These are phyloP conservation scores for Osmerus eperlanus DNA, from an alignment of 2,113 vertebrate genomes.

Conservation along the genomic window DNA sequence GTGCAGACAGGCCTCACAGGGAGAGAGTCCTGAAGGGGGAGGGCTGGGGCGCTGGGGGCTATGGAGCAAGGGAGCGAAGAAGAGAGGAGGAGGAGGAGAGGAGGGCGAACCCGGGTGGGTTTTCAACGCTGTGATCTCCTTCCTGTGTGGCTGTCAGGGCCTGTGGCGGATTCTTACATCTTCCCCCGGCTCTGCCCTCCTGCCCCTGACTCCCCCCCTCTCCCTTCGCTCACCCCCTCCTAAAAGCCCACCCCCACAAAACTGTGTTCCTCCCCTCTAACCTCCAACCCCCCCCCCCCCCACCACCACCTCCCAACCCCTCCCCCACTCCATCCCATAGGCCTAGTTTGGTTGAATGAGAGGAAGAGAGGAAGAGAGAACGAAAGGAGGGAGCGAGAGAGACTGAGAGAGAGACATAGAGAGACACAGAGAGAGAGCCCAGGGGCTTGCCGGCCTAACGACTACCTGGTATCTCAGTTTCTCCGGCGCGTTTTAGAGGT, in stretches of 20 bases:
- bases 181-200: slow-evolving; percentile 63
- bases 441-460: too few species aligned
- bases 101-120: slow-evolving; percentile 52
- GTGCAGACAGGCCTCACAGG: slow-evolving; percentile 49
- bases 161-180: slow-evolving; percentile 69
- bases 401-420: too few species aligned
- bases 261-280: slow-evolving; percentile 45
- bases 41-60: slow-evolving; percentile 27
- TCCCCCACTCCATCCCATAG: slow-evolving; percentile 40
- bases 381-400: too few species aligned
- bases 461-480: too few species aligned
- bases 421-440: too few species aligned
- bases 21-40: slow-evolving; percentile 28
- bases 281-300: slow-evolving; percentile 48
- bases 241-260: slow-evolving; percentile 54
- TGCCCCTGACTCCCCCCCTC: slow-evolving; percentile 46
- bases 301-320: slow-evolving; percentile 23
- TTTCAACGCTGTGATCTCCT: slow-evolving; percentile 66
- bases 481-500: too few species aligned
- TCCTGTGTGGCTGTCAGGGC: slow-evolving; percentile 72
- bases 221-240: slow-evolving; percentile 36
- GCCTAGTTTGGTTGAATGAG: slow-evolving; percentile 42
- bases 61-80: slow-evolving; percentile 6
- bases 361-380: slow-evolving; percentile 12
- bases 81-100: not conserved